Evolutionary conservation across 2,797 vertebrate genomes (phyloP).

Genomic region (Sebastes cheni): DNA sequence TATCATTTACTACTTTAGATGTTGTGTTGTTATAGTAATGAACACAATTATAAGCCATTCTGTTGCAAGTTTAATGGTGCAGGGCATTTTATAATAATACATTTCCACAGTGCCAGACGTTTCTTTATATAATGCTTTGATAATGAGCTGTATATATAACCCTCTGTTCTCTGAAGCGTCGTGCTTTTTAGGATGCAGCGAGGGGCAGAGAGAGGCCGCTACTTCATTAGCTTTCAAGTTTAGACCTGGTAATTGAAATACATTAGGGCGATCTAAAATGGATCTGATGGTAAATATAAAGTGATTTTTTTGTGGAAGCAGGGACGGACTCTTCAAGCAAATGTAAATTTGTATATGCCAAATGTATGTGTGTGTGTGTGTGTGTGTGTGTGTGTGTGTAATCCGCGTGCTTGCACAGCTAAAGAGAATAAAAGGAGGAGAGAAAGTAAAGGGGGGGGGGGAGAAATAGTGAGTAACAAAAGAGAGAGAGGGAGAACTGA

Average conservation of each 20-base stretch:
- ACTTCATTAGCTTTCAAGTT: conserved; percentile 78
- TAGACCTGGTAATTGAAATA: conserved; percentile 79
- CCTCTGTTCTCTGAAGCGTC: conserved; percentile 63
- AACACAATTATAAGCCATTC: conserved; percentile 18
- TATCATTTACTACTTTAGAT: conserved; percentile 10
- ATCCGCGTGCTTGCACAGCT: conserved; percentile 40
- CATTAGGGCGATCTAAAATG: conserved; percentile 80
- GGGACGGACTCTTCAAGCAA: conserved; percentile 83
- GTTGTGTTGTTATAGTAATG: conserved; percentile 3
- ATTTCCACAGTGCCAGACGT: conserved; percentile 2
- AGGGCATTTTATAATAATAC: conserved; percentile 24
- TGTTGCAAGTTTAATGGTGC: conserved; percentile 12
- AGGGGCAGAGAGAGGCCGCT: conserved; percentile 57
- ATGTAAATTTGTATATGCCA: conserved; percentile 87
- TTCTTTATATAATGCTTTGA: conserved; percentile 52
- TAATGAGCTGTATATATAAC: conserved; percentile 74
- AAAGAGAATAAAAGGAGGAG: conserved; percentile 51
- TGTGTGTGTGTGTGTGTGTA: conserved; percentile 20
- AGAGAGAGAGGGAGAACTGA: conserved; percentile 75
- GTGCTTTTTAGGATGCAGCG: conserved; percentile 63
- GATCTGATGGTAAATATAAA: conserved; percentile 87
- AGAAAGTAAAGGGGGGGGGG: conserved; percentile 41
- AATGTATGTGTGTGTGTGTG: conserved; percentile 14
- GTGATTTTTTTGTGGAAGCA: conserved; percentile 86
- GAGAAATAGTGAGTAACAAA: background rate